Conservation (phyloP, 92 coral and sea anemone genomes). For the Hydrozoanthus gracilis region DNA sequence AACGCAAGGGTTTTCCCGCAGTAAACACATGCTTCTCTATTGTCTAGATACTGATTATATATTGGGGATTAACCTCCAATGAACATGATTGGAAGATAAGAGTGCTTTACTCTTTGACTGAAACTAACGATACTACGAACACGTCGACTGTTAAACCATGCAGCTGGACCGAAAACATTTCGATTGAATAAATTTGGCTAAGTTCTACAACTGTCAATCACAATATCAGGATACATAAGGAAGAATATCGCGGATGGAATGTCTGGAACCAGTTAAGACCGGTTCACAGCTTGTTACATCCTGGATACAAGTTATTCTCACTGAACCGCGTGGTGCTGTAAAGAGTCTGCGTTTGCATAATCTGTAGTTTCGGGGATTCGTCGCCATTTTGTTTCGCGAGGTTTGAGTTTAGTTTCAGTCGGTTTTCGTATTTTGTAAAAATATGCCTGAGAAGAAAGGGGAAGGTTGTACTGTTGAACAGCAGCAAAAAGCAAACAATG, state of each 20-base stretch:
- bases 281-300: constrained; percentile 31
- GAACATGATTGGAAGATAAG: constrained; percentile 35
- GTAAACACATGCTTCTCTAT: constrained; percentile 10
- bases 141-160: background rate
- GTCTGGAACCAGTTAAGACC: constrained; percentile 37
- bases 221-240: background rate
- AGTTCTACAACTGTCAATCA: constrained; percentile 33
- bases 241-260: background rate
- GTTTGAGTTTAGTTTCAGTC: background rate
- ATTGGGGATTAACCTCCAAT: background rate
- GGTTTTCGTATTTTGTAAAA: background rate
- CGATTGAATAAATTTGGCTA: background rate
- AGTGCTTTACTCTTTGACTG: background rate
- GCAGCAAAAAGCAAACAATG: constrained; percentile 27
- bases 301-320: background rate
- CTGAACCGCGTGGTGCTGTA: constrained; percentile 19
- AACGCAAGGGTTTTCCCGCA: constrained; percentile 33
- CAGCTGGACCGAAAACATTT: constrained; percentile 8
- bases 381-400: constrained; percentile 43
- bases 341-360: background rate
- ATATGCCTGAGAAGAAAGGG: constrained; percentile 73
- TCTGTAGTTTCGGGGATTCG: background rate
- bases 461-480: constrained; percentile 46
- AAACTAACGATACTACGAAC: background rate
- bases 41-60: background rate